Conservation (phyloP, 2,113 vertebrate genomes). For the Sturnus vulgaris region DNA sequence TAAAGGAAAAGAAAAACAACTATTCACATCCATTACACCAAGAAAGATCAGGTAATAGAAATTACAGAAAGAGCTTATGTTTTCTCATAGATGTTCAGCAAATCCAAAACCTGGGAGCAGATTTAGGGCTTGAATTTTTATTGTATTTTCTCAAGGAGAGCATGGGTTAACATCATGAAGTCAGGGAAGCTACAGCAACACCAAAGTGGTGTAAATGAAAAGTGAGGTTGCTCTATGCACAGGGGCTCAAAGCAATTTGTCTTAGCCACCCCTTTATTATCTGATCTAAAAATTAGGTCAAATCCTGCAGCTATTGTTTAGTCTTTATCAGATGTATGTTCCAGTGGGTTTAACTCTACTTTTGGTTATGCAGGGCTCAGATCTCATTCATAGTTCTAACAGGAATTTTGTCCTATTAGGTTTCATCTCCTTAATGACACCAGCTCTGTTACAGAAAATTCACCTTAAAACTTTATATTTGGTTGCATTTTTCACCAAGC, state of each 20-base stretch:
- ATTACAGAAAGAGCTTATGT: not conserved
- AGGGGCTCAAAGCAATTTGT: slow-evolving; percentile 37
- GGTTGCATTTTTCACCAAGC: not conserved
- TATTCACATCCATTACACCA: not conserved
- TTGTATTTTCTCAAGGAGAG: not conserved
- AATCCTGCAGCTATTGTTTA: slow-evolving; percentile 35
- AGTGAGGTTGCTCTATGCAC: not conserved
- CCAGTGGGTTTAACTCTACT: not conserved
- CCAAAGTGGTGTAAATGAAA: not conserved
- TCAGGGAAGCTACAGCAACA: not conserved
- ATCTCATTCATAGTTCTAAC: not conserved
- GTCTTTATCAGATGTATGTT: not conserved
- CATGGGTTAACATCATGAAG: not conserved
- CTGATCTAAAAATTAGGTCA: slow-evolving; percentile 41
- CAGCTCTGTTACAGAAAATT: not conserved
- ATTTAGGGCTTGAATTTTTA: not conserved
- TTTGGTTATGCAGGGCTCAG: not conserved
- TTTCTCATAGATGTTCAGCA: not conserved
- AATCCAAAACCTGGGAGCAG: not conserved
- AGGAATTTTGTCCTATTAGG: not conserved
- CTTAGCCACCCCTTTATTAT: slow-evolving; percentile 11
- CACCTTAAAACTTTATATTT: not conserved
- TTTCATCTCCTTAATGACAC: not conserved
- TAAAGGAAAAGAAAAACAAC: not conserved
- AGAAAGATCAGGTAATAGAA: not conserved